Evolutionary conservation across 2,888 invertebrate species (phyloP).

Genomic region (Tolmerus cingulatus): DNA sequence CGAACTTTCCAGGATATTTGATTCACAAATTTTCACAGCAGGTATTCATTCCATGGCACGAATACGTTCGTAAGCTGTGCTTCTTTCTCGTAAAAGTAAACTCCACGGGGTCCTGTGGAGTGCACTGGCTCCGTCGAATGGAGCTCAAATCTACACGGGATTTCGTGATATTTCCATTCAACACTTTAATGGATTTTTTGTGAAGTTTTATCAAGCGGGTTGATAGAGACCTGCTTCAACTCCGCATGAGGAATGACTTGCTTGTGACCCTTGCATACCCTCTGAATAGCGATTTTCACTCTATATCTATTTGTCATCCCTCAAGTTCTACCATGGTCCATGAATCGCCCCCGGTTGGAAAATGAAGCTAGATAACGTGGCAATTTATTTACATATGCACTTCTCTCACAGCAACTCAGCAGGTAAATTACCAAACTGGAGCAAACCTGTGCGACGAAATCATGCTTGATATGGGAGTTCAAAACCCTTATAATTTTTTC

Average conservation of each 20-base stretch:
- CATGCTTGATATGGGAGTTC: not conserved
- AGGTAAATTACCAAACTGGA: not conserved
- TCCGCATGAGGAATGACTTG: not conserved
- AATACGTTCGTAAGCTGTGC: not conserved
- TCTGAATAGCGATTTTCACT: not conserved
- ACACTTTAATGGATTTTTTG: conserved; percentile 19
- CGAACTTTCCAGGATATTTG: not conserved
- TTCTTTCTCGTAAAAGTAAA: not conserved
- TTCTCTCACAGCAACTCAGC: not conserved
- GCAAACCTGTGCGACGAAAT: not conserved
- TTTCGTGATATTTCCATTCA: not conserved
- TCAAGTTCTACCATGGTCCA: not conserved
- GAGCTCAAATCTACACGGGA: not conserved
- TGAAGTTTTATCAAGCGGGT: not conserved
- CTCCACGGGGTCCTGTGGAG: not conserved
- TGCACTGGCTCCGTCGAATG: not conserved
- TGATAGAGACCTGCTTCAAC: not conserved
- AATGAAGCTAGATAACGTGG: not conserved
- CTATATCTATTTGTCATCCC: not conserved
- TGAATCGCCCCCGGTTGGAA: not conserved
- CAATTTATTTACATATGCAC: not conserved
- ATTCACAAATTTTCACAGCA: not conserved
- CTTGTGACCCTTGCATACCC: not conserved
- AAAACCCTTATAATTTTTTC: not conserved
- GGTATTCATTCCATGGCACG: not conserved